A percentile compares a stretch with the other conserved stretches of the same genome.
Evolutionary conservation across 2,888 invertebrate species (phyloP).

Genomic region (Epinotia bilunana): DNA sequence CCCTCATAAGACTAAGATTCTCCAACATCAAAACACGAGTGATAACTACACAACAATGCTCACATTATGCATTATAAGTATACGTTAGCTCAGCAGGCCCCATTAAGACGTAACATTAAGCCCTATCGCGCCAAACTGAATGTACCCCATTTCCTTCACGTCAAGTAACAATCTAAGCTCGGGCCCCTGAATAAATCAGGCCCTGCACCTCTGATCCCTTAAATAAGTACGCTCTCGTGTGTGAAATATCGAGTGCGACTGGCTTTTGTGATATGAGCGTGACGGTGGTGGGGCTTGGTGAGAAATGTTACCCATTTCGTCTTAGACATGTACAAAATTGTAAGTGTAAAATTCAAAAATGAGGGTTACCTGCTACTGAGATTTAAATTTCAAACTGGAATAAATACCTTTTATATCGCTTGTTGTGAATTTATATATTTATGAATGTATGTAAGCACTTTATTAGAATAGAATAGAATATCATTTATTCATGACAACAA

Average conservation of each 20-base stretch:
- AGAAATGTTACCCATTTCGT: not conserved
- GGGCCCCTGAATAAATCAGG: slow-evolving; percentile 76
- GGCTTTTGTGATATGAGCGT: slow-evolving; percentile 48
- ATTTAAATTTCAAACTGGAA: not conserved
- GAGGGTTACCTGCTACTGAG: not conserved
- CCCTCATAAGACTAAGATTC: slow-evolving; percentile 32
- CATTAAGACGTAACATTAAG: slow-evolving; percentile 44
- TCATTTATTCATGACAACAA: too few species aligned
- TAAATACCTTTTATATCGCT: not conserved
- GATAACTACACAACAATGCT: slow-evolving; percentile 37
- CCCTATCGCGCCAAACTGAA: slow-evolving; percentile 42
- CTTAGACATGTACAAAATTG: not conserved
- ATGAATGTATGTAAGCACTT: too few species aligned
- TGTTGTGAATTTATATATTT: not conserved
- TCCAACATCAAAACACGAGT: slow-evolving; percentile 41
- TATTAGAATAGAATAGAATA: too few species aligned
- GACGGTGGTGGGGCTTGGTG: slow-evolving; percentile 36
- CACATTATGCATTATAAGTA: slow-evolving; percentile 13
- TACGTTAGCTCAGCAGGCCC: slow-evolving; percentile 38
- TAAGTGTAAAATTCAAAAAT: not conserved
- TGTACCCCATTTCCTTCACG: slow-evolving; percentile 46
- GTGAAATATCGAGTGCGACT: slow-evolving; percentile 75
- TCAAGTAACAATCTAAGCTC: slow-evolving; percentile 58
- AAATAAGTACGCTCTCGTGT: slow-evolving; percentile 80
- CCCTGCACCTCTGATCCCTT: slow-evolving; percentile 78